Evolutionary conservation across 2,888 invertebrate species (phyloP), one percentile per base, ranked within the genome.

Genomic region (Xylota segnis): DNA sequence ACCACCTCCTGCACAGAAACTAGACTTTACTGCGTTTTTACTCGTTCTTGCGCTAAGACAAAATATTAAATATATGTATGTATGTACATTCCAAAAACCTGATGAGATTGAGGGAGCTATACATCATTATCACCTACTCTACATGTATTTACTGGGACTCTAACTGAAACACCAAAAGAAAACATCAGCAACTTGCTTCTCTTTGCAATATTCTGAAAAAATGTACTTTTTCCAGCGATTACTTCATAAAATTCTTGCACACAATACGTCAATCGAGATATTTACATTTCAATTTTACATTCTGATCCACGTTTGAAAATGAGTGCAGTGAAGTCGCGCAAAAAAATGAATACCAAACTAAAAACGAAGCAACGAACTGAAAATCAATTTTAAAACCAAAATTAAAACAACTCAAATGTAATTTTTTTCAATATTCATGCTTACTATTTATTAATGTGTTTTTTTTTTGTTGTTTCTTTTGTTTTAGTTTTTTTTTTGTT

Each of bases 381-480:
- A 43, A 65, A 65, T 37, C n/a, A 50, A 54, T 43, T 0, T 12
- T 32, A 43, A 37, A 70, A 71, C 10, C 32, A 71, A 76, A 84
- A 68, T 40, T 50, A 86, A 71, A 76, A 65, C 43, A 86, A 86
- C 72, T n/a, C 2, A 84, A 79, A 66, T 54, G 32, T 56, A 59
- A 63, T 68, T 81, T 81, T 74, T 86, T 72, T 74, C 61, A 82
- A 86, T 86, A 76, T 82, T 81, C 77, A 82, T 86, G 86, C 72
- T 86, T 77, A 77, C 34, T 72, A 68, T 86, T 81, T 82, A 81
- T 86, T 76, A 71, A 81, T 66, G 59, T 75, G 61, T 59, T 45
- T 61, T 83, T 71, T 70, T 72, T 58, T 83, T 66, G 16, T 76
- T 74, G 16, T 76, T 74, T 78, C 65, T 52, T 56, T 66, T 54